Evolutionary conservation across 37 sponge, comb jelly and placozoan genomes (phyloP).

Genomic region (Hexactinellida sp.): DNA sequence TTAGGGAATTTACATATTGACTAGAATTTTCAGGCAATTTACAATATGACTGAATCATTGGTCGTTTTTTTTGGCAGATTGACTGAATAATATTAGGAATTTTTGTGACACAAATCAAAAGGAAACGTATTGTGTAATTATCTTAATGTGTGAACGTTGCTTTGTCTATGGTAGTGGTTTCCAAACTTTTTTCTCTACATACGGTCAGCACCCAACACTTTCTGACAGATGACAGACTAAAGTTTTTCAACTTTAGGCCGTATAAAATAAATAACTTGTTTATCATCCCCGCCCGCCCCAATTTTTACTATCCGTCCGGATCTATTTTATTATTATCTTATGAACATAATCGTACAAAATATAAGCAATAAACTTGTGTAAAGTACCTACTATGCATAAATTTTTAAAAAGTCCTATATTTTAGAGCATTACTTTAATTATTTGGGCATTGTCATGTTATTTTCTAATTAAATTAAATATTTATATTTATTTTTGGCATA

Average conservation of each 20-base stretch:
- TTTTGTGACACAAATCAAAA: background rate
- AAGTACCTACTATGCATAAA: too few species aligned
- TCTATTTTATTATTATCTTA: too few species aligned
- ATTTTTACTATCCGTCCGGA: too few species aligned
- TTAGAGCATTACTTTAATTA: too few species aligned
- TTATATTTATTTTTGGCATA: too few species aligned
- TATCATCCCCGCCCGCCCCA: too few species aligned
- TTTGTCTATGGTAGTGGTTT: background rate
- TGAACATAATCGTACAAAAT: too few species aligned
- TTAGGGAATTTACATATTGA: background rate
- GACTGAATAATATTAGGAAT: constrained; percentile 4
- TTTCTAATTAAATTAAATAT: too few species aligned
- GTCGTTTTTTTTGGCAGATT: background rate
- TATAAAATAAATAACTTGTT: too few species aligned
- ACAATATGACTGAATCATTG: background rate
- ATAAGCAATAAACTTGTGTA: too few species aligned
- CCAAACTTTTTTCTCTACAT: background rate
- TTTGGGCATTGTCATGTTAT: too few species aligned
- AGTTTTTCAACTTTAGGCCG: background rate
- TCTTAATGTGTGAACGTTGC: background rate
- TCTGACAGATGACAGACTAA: background rate
- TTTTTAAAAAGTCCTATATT: too few species aligned
- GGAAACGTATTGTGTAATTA: background rate
- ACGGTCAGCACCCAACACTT: background rate
- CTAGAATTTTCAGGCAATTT: background rate